Evolutionary conservation across 2,113 vertebrate genomes (phyloP).

Genomic region (Mixornis gularis): DNA sequence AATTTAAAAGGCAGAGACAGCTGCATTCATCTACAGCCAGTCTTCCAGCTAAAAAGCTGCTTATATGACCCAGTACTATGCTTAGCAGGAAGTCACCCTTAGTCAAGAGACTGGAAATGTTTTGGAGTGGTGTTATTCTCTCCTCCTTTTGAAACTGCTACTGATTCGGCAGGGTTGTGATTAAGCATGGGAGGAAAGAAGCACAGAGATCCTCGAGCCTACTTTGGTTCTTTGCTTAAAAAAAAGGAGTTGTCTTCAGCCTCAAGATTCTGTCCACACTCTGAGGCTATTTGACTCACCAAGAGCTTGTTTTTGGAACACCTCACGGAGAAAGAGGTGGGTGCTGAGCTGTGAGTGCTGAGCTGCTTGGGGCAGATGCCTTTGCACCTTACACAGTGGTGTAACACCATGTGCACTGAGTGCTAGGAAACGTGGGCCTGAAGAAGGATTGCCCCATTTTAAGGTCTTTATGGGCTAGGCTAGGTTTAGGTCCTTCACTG

Average conservation of each 20-base stretch:
- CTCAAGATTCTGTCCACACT: neutral
- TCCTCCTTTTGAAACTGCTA: neutral
- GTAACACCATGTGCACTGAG: neutral
- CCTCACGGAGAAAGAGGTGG: neutral
- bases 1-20: constrained; percentile 6
- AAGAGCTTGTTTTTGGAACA: neutral
- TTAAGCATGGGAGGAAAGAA: neutral
- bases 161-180: neutral
- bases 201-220: neutral
- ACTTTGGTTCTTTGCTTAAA: neutral
- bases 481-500: neutral
- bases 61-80: neutral
- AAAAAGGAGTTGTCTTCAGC: neutral
- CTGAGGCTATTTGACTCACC: neutral
- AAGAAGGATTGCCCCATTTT: neutral
- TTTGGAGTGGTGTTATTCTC: neutral
- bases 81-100: neutral
- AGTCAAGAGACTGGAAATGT: neutral
- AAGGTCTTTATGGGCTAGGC: neutral
- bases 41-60: neutral
- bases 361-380: neutral
- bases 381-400: neutral
- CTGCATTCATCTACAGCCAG: neutral
- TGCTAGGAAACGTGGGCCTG: neutral
- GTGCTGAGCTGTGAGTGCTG: neutral